phyloP scores from a whole-genome alignment of 2,888 invertebrate genomes.

The Germaria angustata region DNA sequence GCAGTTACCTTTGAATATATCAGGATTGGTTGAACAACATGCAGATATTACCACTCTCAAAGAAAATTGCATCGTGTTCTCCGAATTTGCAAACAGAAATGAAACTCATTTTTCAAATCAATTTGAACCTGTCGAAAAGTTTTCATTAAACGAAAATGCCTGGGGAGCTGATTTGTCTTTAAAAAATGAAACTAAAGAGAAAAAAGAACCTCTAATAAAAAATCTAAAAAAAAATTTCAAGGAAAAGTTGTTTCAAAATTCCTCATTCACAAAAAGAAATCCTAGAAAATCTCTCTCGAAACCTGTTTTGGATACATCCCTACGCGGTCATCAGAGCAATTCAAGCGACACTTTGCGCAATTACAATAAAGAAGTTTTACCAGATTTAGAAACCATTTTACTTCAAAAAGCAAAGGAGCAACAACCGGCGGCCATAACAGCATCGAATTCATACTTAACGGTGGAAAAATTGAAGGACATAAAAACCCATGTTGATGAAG shows the following conservation, averaged over 20 bases:
- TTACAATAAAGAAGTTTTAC: slow-evolving; percentile 70
- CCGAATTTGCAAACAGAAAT: slow-evolving; percentile 70
- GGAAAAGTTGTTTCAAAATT: slow-evolving; percentile 85
- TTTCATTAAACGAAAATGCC: slow-evolving; percentile 80
- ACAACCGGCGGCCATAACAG: slow-evolving; percentile 65
- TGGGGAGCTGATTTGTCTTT: slow-evolving; percentile 75
- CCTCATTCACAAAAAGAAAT: slow-evolving; percentile 87
- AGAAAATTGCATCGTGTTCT: slow-evolving; percentile 62
- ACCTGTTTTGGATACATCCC: slow-evolving; percentile 60
- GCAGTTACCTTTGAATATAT: slow-evolving; percentile 73
- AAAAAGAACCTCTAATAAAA: slow-evolving; percentile 24
- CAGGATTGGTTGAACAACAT: slow-evolving; percentile 65
- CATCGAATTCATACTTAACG: slow-evolving; percentile 69
- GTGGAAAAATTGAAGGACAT: slow-evolving; percentile 66
- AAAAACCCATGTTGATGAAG: slow-evolving; percentile 79
- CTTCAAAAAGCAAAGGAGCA: slow-evolving; percentile 75
- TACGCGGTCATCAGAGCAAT: slow-evolving; percentile 21
- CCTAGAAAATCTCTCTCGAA: slow-evolving; percentile 85
- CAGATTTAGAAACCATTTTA: slow-evolving; percentile 79
- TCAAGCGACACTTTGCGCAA: slow-evolving; percentile 11
- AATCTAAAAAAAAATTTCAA: slow-evolving; percentile 78
- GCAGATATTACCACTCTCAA: neutral
- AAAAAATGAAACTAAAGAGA: slow-evolving; percentile 16
- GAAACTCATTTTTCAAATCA: slow-evolving; percentile 72
- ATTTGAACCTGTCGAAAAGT: slow-evolving; percentile 74